Evolutionary conservation across 2,888 invertebrate species (phyloP), one percentile per base, ranked within the genome.

Genomic region (Agriopis leucophaearia): DNA sequence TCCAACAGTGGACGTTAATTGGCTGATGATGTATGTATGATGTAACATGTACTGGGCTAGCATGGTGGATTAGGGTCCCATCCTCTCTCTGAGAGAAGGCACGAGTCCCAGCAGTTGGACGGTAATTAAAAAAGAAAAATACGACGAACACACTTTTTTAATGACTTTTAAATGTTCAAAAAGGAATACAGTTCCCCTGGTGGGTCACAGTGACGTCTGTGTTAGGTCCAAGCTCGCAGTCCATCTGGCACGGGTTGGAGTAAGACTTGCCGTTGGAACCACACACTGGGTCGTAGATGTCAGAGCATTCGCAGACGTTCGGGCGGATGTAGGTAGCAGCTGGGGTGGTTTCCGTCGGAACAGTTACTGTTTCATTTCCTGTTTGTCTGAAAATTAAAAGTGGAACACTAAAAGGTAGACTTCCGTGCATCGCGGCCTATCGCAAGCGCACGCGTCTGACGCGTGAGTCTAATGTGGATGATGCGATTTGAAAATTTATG

Each of bases 201-300:
- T 56, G 42, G n/a, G 16, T 10, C 2, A 62, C 45, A 13, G 35
- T 42, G 12, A 65, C 65, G 16, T 35, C 44, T 0, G 27, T 9
- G 8, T 56, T 56, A 0, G 59, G 54, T 8, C 57, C 55, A 0
- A 51, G 12, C 0, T 55, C 60, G 12, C 87, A 87, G 4, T 81
- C 76, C 74, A 86, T 77, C 27, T 78, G 76, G n/a, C 87, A 87
- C 0, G 64, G n/a, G 57, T 87, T 87, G 69, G 78, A 83, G 51
- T 85, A 87, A 0, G 86, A 87, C 47, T 77, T 76, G 0, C 76
- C 75, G 44, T 84, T 80, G 0, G 80, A 71, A 0, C 79, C 83
- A 44, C 87, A 87, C 0, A 87, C 81, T 0, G 87, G 87, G 36
- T 86, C 84, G 64, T 88, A 88, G 7, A 86, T 75, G 50, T 79